Base-by-base conservation (phyloP, 1,140 invertebrate genomes). In the Acromyrmex charruanus region DNA sequence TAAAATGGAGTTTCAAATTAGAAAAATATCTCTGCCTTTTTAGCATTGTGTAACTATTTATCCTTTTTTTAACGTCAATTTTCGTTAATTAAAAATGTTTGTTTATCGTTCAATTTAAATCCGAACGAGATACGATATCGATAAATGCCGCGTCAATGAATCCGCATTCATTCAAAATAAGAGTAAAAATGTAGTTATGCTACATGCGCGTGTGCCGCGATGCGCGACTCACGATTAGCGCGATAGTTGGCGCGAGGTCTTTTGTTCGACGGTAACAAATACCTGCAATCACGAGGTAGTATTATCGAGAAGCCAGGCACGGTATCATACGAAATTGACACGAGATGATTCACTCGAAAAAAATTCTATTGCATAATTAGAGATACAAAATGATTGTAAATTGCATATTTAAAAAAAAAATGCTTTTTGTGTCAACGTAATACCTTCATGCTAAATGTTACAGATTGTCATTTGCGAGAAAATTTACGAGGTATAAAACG, bases 191-290 rank as follows among this genome's bases (percentile, higher is more conserved):
- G 66, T 31, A 71, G 51, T 49, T 58, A 74, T 14, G 25, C 25
- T 25, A 25, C 25, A 25, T 25, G 44, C 59, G 4, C 59, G 35
- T 44, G 35, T 58, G 61, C 77, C 25, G 35, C 44, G 71, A 85
- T 85, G 72, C 39, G 71, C 71, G 58, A 77, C 71, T 63, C 49
- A 28, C 58, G 58, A 84, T 84, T 61, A 77, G 28, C 58, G 58
- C 69, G 69, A 84, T 61, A 84, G 68, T 12, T n/a, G 35, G 18
- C 44, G 71, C 81, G 71, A 77, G 71, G 58, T 85, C 81, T 77
- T 85, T 77, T 75, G 71, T 81, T 81, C 51, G 21, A 72, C 6
- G 9, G 35, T 71, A 81, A 81, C 63, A 53, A 80, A 58, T 44
- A 44, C 21, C 21, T 39, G 77, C 49, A 66, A 81, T 81, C 77